Evolutionary conservation across 1,140 invertebrate genomes (phyloP), one percentile per base, ranked within the genome.

Genomic region (Chrysomallon squamiferum): DNA sequence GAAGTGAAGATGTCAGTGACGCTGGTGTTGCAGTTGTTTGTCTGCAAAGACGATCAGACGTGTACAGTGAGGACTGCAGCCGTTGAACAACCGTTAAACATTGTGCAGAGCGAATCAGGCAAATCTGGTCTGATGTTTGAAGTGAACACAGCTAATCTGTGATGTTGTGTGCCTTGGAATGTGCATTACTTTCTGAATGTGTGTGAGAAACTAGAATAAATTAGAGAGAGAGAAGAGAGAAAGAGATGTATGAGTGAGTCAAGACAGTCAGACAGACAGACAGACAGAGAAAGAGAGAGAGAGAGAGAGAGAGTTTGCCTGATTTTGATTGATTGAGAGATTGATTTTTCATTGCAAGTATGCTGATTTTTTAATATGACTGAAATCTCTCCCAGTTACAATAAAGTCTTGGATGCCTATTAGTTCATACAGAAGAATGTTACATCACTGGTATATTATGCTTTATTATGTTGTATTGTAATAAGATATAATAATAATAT

Each of bases 21-120:
- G 38, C 22, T 64, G 11, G 57, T 54, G 7, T 57, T 52, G 27
- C 62, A 64, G 38, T 33, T 64, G 11, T 64, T 64, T 47, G 29
- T 57, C 18, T 64, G 62, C 45, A 50, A 15, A 30, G 38, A 30
- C 1, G 56, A 66, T 30, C n/a, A 59, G 41, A 54, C 56, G 11
- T 59, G 58, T 43, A 54, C 30, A 5, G 54, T 59, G 45, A 41
- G 47, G 15, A 57, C 38, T 5, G 29, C 38, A 32, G 32, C 57
- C 45, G 29, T 49, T 49, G 57, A 59, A 1, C 56, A 66, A 33
- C n/a, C 20, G 18, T 30, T 66, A 25, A 50, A 41, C 0, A 30
- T 65, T 35, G 25, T 25, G 7, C 15, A 27, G 43, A 18, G 15
- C 30, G 63, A 38, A 7, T 3, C 20, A n/a, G 20, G 22, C 7